phyloP scores from a whole-genome alignment of 2,113 vertebrate species.

The Stigmatopora argus region DNA sequence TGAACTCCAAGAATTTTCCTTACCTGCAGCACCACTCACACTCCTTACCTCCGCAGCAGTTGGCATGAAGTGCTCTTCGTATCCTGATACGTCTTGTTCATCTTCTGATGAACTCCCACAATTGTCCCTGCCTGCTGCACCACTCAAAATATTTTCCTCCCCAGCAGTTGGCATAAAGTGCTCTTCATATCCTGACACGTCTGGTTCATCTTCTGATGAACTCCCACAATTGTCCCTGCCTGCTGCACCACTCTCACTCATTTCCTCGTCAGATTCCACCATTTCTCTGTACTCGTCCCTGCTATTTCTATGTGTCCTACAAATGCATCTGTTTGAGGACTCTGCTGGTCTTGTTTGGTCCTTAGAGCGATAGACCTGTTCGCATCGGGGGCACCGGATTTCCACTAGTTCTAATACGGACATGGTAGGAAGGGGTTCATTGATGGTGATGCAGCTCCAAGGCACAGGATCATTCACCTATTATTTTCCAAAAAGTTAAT shows the following conservation, averaged over 20 bases:
- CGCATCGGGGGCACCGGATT: not conserved
- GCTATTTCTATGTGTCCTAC: constrained; percentile 8
- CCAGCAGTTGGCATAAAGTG: constrained; percentile 62
- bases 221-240: constrained; percentile 9
- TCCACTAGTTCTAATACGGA: constrained; percentile 56
- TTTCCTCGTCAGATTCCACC: constrained; percentile 57
- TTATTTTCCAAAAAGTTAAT: not conserved
- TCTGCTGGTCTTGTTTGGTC: not conserved
- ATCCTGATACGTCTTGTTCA: constrained; percentile 37
- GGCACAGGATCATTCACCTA: constrained; percentile 38
- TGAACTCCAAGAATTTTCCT: constrained; percentile 21
- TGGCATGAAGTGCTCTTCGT: constrained; percentile 70
- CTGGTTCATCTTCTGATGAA: constrained; percentile 40
- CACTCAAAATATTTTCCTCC: not conserved
- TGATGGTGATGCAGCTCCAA: constrained; percentile 15
- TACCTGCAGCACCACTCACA: not conserved
- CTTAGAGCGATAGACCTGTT: not conserved
- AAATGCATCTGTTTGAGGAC: not conserved
- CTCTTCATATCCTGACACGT: constrained; percentile 56
- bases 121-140: not conserved
- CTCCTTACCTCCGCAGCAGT: not conserved
- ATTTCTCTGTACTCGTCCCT: constrained; percentile 59
- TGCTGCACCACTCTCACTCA: not conserved
- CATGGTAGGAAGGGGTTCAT: constrained; percentile 41
- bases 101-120: constrained; percentile 37